Evolutionary conservation across 2,888 invertebrate genomes (phyloP).

Genomic region (Orchesellides sinensis): DNA sequence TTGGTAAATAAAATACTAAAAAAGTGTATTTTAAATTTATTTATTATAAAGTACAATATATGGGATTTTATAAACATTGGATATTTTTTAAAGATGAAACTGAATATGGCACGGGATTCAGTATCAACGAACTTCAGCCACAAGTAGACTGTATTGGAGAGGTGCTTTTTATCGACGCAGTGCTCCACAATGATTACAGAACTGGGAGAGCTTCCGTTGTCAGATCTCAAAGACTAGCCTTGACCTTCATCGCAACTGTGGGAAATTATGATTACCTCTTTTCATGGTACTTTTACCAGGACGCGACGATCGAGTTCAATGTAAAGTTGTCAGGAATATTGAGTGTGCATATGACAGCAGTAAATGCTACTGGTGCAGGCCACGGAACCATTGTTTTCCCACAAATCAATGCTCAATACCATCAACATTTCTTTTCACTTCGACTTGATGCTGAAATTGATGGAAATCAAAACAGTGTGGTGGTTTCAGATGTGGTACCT

Average conservation of each 20-base stretch:
- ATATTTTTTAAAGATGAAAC: constrained; percentile 43
- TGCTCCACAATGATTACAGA: constrained; percentile 44
- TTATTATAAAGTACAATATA: neutral
- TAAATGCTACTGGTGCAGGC: neutral
- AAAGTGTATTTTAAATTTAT: neutral
- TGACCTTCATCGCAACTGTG: constrained; percentile 24
- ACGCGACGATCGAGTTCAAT: constrained; percentile 56
- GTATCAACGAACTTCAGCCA: neutral
- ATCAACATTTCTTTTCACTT: constrained; percentile 61
- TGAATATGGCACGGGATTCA: constrained; percentile 61
- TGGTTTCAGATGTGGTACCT: constrained; percentile 40
- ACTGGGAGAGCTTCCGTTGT: constrained; percentile 18
- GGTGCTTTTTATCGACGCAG: constrained; percentile 38
- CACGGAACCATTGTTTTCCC: constrained; percentile 36
- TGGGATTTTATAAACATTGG: neutral
- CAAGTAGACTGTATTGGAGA: constrained; percentile 55
- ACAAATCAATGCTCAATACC: constrained; percentile 46
- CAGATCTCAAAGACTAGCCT: constrained; percentile 40
- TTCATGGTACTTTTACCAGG: constrained; percentile 64
- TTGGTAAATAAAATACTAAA: constrained; percentile 7
- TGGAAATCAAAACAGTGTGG: constrained; percentile 52
- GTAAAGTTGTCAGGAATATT: constrained; percentile 54
- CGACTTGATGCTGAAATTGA: constrained; percentile 61
- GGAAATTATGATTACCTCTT: constrained; percentile 67
- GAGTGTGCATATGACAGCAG: constrained; percentile 25